Conservation (phyloP, 2,797 vertebrate genomes). For the Steatocranus sp. region DNA sequence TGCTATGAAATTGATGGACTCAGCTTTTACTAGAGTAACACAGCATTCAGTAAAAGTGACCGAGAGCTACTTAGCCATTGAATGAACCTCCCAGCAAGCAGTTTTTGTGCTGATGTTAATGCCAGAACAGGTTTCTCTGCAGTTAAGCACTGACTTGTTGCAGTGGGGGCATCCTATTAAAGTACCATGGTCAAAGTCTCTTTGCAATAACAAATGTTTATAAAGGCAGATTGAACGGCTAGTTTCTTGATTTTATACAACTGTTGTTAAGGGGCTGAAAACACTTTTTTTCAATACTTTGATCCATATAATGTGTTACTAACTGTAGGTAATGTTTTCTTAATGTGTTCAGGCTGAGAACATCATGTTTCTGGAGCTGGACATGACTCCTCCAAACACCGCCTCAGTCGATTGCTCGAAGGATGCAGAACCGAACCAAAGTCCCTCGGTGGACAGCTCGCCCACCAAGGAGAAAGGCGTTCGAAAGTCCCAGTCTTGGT, state of each 20-base stretch:
- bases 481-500: constrained; percentile 90
- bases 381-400: constrained; percentile 83
- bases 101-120: not conserved
- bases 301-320: not conserved
- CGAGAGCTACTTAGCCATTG: not conserved
- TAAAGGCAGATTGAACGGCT: not conserved
- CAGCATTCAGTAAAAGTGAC: not conserved
- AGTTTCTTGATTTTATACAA: not conserved
- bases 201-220: not conserved
- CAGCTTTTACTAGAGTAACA: not conserved
- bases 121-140: not conserved
- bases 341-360: constrained; percentile 85
- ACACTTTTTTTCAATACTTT: not conserved
- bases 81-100: not conserved
- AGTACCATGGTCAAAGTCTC: not conserved
- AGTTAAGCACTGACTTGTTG: not conserved
- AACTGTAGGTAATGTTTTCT: not conserved
- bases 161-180: not conserved
- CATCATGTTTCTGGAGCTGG: constrained; percentile 92
- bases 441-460: constrained; percentile 76
- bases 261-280: not conserved
- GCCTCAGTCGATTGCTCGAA: constrained; percentile 77
- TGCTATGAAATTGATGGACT: not conserved
- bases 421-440: constrained; percentile 76
- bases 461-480: constrained; percentile 79